These are phyloP conservation scores for Parthenolecanium corni DNA, from an alignment of 2,888 invertebrate species.

Conservation along the genomic window DNA sequence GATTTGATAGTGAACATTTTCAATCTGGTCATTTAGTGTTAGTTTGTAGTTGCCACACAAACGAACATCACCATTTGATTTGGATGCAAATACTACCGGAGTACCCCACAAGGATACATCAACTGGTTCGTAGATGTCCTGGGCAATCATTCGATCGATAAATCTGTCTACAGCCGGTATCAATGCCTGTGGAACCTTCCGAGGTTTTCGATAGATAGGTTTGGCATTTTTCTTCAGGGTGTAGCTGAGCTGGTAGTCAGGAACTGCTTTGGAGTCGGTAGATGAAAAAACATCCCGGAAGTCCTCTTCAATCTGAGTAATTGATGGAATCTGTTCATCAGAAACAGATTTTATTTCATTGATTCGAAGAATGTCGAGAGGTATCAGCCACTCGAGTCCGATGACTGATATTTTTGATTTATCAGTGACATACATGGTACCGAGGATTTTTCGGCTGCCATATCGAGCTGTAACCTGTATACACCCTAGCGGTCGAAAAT, in stretches of 20 bases:
- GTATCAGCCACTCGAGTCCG: neutral
- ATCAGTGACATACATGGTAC: neutral
- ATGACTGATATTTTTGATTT: neutral
- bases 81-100: slow-evolving; percentile 28
- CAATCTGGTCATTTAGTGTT: slow-evolving; percentile 22
- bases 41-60: slow-evolving; percentile 30
- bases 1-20: slow-evolving; percentile 12
- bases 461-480: neutral
- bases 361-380: neutral
- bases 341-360: neutral
- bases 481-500: too few species aligned
- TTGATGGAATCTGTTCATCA: too few species aligned
- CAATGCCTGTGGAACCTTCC: slow-evolving; percentile 5
- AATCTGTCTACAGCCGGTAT: neutral
- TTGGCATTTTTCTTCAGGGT: slow-evolving; percentile 3
- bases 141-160: slow-evolving; percentile 1
- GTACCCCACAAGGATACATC: slow-evolving; percentile 29
- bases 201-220: slow-evolving; percentile 8
- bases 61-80: slow-evolving; percentile 23
- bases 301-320: neutral
- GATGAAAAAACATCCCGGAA: neutral
- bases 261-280: neutral
- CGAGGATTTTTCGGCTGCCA: neutral
- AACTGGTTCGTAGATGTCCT: slow-evolving; percentile 21
- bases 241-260: neutral